Base-by-base conservation (phyloP, 2,888 invertebrate genomes). In the Lysandra coridon region DNA sequence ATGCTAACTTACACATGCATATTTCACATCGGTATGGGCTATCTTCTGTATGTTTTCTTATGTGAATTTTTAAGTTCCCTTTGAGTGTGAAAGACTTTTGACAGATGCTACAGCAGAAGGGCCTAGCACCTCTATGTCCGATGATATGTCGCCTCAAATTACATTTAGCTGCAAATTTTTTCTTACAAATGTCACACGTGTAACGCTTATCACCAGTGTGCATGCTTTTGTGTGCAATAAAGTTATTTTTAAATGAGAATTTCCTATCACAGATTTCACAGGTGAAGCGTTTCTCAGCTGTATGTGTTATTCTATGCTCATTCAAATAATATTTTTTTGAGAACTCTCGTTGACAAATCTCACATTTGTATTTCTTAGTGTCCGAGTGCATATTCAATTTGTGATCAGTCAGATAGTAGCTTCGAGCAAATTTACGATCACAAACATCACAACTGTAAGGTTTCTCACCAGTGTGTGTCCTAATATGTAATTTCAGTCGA, bases 121-220 rank as follows among this genome's bases (percentile, higher is more conserved):
- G 76, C 30, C 33, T 76, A 33, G 30, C 57, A 1, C 76, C 76
- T 76, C 53, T 76, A 17, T 76, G 76, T 33, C 76, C 76, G 30
- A 76, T 76, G 33, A 76, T 76, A 33, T 76, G 76, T 17, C 57
- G 76, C 12, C 76, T 76, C 53, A 76, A 17, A 7, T 76, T 76
- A 57, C 76, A 76, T 53, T 76, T 76, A 0, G 76, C 76, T 14
- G 76, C 12, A 76, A 76, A 76, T 10, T 76, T 53, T 76, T n/a
- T 76, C 1, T 76, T 76, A 33, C 76, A 76, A 76, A 76, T 76
- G 30, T 76, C 76, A 53, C 76, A 76, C n/a, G 76, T 76, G 30
- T n/a, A 76, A 23, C 57, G 76, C 23, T 76, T 76, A 23, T 76
- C 33, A 6, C 76, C 76, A 0, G 76, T 49, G n/a, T 76, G 76